Percentiles rank a stretch among this genome's conserved stretches.
These are phyloP conservation scores for Fundulus diaphanus DNA, from an alignment of 2,797 vertebrate genomes.

Conservation along the genomic window DNA sequence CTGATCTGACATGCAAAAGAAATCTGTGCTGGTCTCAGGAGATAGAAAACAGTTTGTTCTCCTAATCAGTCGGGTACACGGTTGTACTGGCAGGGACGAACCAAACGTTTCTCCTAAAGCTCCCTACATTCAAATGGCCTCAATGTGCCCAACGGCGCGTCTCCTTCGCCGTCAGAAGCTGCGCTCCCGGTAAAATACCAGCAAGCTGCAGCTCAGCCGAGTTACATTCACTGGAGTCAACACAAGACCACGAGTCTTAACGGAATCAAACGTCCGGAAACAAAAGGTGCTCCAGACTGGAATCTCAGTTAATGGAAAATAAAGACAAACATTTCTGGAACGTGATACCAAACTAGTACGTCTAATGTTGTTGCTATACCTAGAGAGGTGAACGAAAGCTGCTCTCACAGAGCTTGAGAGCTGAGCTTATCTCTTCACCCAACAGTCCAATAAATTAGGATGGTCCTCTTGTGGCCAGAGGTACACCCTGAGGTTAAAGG, in stretches of 20 bases:
- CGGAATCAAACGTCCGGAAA: slow-evolving; percentile 30
- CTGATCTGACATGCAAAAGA: slow-evolving; percentile 29
- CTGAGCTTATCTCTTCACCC: slow-evolving; percentile 52
- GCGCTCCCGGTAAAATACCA: slow-evolving; percentile 41
- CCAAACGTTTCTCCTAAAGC: slow-evolving; percentile 49
- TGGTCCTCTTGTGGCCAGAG: slow-evolving; percentile 63
- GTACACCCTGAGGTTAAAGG: slow-evolving; percentile 68
- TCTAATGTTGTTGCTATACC: slow-evolving; percentile 46
- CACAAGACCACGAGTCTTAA: slow-evolving; percentile 13
- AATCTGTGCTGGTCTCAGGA: slow-evolving; percentile 40
- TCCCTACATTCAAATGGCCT: slow-evolving; percentile 80
- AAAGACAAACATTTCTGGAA: slow-evolving; percentile 55
- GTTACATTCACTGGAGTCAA: slow-evolving; percentile 65
- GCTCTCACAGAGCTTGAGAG: slow-evolving; percentile 52
- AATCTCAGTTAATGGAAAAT: slow-evolving; percentile 32
- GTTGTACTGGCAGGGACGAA: slow-evolving; percentile 51
- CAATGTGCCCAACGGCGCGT: slow-evolving; percentile 68
- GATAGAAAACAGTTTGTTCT: slow-evolving; percentile 52
- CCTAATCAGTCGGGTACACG: slow-evolving; percentile 38
- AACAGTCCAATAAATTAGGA: slow-evolving; percentile 79
- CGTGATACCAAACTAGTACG: slow-evolving; percentile 41
- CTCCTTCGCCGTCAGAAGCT: slow-evolving; percentile 45
- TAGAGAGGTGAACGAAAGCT: slow-evolving; percentile 52
- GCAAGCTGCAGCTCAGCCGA: slow-evolving; percentile 46
- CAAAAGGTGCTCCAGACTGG: slow-evolving; percentile 17